These are phyloP conservation scores for Hedya salicella DNA, from an alignment of 2,888 invertebrate species.

Conservation along the genomic window DNA sequence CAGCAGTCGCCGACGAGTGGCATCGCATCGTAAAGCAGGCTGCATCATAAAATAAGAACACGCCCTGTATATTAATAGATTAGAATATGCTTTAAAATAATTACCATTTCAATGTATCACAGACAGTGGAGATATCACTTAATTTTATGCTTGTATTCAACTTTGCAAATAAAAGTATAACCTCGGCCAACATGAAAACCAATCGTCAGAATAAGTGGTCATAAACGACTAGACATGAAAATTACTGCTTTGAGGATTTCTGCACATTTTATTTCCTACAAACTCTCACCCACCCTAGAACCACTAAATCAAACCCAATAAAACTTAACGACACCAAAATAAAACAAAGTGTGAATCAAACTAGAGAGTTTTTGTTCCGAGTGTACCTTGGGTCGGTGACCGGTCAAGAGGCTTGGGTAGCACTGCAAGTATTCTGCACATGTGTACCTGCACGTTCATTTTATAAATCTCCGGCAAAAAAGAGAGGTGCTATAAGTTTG, in stretches of 20 bases:
- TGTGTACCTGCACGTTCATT: background rate
- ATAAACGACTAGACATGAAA: constrained; percentile 9
- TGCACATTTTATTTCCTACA: constrained; percentile 8
- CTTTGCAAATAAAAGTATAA: background rate
- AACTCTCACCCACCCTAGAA: constrained; percentile 14
- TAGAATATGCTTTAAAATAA: no score
- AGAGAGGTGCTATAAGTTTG: no score
- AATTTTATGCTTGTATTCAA: background rate
- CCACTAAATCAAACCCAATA: constrained; percentile 38
- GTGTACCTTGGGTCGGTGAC: constrained; percentile 34
- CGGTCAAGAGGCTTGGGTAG: constrained; percentile 20
- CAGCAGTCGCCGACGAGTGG: no score
- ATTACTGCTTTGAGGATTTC: constrained; percentile 1
- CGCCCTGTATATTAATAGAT: no score
- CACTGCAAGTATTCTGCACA: constrained; percentile 8
- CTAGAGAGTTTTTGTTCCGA: constrained; percentile 29
- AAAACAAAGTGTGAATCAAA: constrained; percentile 33
- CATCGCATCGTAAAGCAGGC: no score
- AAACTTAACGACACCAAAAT: constrained; percentile 32
- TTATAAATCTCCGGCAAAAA: no score
- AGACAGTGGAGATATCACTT: background rate
- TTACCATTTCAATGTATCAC: background rate
- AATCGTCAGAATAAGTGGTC: constrained; percentile 5
- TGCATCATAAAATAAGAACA: no score
- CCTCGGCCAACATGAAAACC: background rate